Conservation (phyloP, 2,888 invertebrate species). For the Argyresthia goedartella region DNA sequence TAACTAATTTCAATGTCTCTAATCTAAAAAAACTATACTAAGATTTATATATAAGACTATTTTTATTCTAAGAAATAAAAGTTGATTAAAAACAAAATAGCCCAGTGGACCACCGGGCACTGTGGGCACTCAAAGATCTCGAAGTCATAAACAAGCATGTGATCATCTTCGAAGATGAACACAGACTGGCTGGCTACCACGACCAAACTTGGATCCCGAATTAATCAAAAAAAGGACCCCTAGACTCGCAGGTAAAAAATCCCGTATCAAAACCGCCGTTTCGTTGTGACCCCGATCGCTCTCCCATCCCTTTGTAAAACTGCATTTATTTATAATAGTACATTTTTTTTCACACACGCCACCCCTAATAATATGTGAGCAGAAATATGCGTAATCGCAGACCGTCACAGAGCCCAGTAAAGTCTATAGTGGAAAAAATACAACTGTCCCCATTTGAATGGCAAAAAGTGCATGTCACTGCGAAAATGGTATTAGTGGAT, state of each 20-base stretch:
- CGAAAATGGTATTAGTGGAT: constrained; percentile 63
- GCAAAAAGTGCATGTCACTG: constrained; percentile 69
- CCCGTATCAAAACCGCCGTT: constrained; percentile 69
- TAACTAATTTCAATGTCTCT: too few species aligned
- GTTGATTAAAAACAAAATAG: constrained; percentile 7
- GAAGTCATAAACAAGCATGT: constrained; percentile 51
- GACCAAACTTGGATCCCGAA: constrained; percentile 44
- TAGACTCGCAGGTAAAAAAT: constrained; percentile 61
- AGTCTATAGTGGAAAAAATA: constrained; percentile 49
- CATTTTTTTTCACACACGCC: constrained; percentile 65
- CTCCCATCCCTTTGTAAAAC: constrained; percentile 64
- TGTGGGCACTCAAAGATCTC: constrained; percentile 9
- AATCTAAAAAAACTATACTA: background rate
- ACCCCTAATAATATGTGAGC: constrained; percentile 66
- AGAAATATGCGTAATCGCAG: constrained; percentile 65
- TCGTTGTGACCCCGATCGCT: constrained; percentile 71
- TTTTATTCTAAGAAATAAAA: too few species aligned
- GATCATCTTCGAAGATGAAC: constrained; percentile 69
- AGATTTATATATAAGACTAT: too few species aligned
- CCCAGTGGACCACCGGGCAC: constrained; percentile 45
- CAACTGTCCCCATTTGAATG: constrained; percentile 68
- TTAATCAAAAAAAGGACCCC: constrained; percentile 58
- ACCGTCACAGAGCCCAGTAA: constrained; percentile 27
- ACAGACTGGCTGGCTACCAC: constrained; percentile 67
- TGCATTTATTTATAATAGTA: constrained; percentile 68